Base-by-base conservation (phyloP, 2,797 vertebrate genomes). In the Darevskia nairensis region DNA sequence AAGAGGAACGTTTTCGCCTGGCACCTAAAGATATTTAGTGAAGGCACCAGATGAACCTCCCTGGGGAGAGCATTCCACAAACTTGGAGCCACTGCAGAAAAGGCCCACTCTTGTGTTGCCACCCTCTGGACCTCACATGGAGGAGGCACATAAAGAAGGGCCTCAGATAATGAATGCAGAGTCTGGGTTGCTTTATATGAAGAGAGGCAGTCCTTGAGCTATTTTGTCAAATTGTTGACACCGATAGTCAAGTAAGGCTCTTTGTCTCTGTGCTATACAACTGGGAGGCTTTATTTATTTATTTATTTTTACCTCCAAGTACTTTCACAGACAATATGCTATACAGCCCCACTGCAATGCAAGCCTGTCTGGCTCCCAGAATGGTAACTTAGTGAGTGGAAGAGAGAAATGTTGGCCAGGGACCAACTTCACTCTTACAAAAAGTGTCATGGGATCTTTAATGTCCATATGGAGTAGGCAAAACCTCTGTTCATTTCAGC, bases 381-480 rank as follows among this genome's bases (percentile, higher is more conserved):
- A 41, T 21, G 0, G 66, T 90, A 41, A 23, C 87, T 35, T 69
- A 87, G 41, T 0, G 0, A 85, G 41, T 0, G 0, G 87, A 87
- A 87, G 89, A 84, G 7, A 3, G n/a, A 64, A 92, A 87, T 93
- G 79, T 90, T 94, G 94, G 90, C 89, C 86, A 76, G 80, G 46
- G 81, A 91, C 68, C 91, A 95, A 88, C 35, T 86, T 89, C 93
- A 90, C 88, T 83, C 90, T 93, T 64, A 0, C 90, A 86, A 85
- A 92, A 90, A 92, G 91, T 92, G 89, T 91, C 90, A 89, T 90
- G 88, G 86, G 86, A 92, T 93, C 92, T 71, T 93, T 88, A 92
- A 50, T 29, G 85, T 93, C 90, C 79, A 50, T 68, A 50, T 87
- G 92, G 84, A 94, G 76, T 80, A 95, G 92, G 88, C 85, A 94